Evolutionary conservation across 2,797 vertebrate species (phyloP), one percentile per base, ranked within the genome.

Genomic region (Megalops cyprinoides): DNA sequence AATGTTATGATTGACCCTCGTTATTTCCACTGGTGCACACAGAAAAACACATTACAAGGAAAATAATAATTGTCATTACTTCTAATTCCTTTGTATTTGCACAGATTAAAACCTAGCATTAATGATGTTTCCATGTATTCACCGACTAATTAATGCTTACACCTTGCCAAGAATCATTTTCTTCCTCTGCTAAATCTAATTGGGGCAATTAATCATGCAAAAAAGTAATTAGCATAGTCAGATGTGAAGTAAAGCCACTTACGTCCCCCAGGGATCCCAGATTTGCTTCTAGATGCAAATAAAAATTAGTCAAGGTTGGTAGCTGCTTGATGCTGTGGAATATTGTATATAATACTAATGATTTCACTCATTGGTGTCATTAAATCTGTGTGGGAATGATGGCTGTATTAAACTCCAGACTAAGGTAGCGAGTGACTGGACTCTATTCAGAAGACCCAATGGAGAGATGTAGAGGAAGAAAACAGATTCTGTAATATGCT

Each of bases 191-290:
- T 93, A 92, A 94, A 94, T 94, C 91, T 93, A 94, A 95, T 94
- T 93, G 92, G 92, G 90, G 89, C 92, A 94, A 95, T 95, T 94
- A 95, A 95, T 95, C 93, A 94, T 92, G 90, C 91, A 90, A 92
- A 93, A n/a, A 91, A 91, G 88, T 94, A 94, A 95, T 95, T 94
- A 95, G 91, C 91, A 91, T 93, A 93, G 92, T 91, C 91, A 94
- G 92, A 94, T 93, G 92, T 92, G 90, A 89, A 81, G 90, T 90
- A 93, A 92, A 94, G 92, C 91, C 91, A 91, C 90, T 90, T 88
- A 34, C 80, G 81, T 87, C 89, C 92, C 91, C 88, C 85, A 89
- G 90, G 91, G 91, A 93, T 92, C 90, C 87, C 83, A 87, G 87
- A 90, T 91, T 94, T 93, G 90, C 91, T 93, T 92, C 90, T 85